These are phyloP conservation scores for Cercocebus atys DNA, from an alignment of 2,113 vertebrate genomes.

Conservation along the genomic window DNA sequence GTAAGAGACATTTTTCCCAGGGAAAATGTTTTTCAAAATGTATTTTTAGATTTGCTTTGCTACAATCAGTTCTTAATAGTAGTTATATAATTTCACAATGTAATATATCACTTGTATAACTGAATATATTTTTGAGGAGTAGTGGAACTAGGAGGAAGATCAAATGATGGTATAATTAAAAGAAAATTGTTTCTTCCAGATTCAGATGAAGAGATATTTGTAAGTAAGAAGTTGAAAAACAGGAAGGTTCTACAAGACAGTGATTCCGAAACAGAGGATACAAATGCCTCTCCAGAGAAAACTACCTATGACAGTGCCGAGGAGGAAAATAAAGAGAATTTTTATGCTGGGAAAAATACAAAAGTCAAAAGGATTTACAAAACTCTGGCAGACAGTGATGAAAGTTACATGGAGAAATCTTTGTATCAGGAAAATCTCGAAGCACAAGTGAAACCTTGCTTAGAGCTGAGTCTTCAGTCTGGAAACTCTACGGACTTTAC, in stretches of 20 bases:
- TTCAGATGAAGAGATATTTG: constrained; percentile 92
- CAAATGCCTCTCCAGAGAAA: constrained; percentile 21
- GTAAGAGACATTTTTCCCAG: neutral
- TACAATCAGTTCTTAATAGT: constrained; percentile 44
- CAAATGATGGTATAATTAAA: neutral
- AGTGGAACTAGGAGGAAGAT: neutral
- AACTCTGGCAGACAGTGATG: constrained; percentile 80
- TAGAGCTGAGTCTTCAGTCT: constrained; percentile 19
- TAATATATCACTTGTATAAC: constrained; percentile 27
- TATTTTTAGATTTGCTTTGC: constrained; percentile 43
- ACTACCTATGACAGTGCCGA: constrained; percentile 62
- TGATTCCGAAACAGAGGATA: constrained; percentile 88
- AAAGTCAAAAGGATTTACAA: constrained; percentile 68
- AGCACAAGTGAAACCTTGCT: neutral
- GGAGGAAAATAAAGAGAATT: constrained; percentile 61
- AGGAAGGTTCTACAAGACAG: constrained; percentile 91
- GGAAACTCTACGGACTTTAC: constrained; percentile 34
- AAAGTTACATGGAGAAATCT: constrained; percentile 74
- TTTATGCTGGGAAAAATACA: constrained; percentile 65
- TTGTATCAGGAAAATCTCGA: constrained; percentile 51
- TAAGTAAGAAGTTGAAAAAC: constrained; percentile 86
- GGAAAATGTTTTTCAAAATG: constrained; percentile 44
- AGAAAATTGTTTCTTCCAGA: constrained; percentile 79
- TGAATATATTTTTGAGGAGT: constrained; percentile 40
- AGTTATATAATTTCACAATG: constrained; percentile 52